Conservation (phyloP, 2,797 vertebrate genomes). For the Amniataba percoides region DNA sequence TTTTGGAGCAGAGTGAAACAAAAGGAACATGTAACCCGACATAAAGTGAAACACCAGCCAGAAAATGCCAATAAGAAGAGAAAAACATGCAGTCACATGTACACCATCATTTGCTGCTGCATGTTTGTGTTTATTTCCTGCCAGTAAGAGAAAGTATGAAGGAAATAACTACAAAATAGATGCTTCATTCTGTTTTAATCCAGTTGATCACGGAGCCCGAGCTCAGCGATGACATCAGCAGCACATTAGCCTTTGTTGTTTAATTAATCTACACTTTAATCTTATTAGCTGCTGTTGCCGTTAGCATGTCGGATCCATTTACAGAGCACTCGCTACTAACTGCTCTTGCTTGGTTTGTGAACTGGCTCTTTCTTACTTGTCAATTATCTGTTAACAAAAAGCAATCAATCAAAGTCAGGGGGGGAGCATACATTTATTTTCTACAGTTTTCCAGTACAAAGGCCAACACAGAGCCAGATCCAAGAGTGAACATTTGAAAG, state of each 20-base stretch:
- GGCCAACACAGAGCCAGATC: conserved; percentile 64
- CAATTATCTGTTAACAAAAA: not conserved
- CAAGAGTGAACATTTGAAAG: conserved; percentile 47
- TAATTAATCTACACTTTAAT: conserved; percentile 58
- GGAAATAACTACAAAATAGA: not conserved
- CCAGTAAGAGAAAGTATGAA: not conserved
- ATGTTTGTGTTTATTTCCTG: conserved; percentile 2
- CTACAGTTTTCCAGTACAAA: conserved; percentile 78
- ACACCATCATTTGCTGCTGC: not conserved
- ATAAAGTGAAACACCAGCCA: too few species aligned
- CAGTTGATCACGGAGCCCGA: conserved; percentile 27
- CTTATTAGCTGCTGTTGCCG: conserved; percentile 46
- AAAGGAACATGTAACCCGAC: too few species aligned
- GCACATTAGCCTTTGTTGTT: conserved; percentile 52
- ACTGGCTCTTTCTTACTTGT: conserved; percentile 10
- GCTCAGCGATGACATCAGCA: conserved; percentile 52
- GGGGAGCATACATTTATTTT: conserved; percentile 86
- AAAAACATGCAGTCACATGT: not conserved
- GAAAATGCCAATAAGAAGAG: too few species aligned
- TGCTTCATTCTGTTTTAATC: conserved; percentile 39
- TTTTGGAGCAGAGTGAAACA: too few species aligned
- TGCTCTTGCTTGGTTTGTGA: not conserved
- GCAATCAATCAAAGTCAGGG: not conserved
- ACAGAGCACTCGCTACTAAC: conserved; percentile 3
- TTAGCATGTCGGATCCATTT: conserved; percentile 42